Base-by-base conservation (phyloP, 2,797 vertebrate species). In the Hoplostethus mediterraneus region DNA sequence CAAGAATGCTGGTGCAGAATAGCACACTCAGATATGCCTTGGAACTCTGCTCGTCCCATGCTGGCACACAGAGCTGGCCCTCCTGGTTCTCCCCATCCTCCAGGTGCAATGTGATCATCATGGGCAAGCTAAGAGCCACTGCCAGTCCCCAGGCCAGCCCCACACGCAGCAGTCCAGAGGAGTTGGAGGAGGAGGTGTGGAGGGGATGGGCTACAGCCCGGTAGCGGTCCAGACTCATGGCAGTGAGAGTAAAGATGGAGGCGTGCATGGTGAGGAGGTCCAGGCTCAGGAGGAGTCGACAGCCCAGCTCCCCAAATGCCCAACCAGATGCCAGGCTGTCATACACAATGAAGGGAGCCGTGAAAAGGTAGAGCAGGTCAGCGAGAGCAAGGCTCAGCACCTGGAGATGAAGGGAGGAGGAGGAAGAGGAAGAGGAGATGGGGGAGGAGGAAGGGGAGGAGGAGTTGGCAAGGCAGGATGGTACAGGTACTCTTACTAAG, bases 201-300 rank as follows among this genome's bases (percentile, higher is more conserved):
- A 97, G 90, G 0, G 96, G 96, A 17, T 87, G 91, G 0, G 94
- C 94, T 42, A 97, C 95, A 0, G 96, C 96, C 0, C 94, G 87
- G 82, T 95, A 97, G 14, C 96, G 93, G 81, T 96, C 95, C 70
- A 95, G 87, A 40, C 96, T 96, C 95, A 97, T 96, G 66, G 94
- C 92, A 0, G 95, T 95, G 56, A 97, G 94, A 25, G 95, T 95
- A 82, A 97, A 97, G 88, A 96, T 96, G 90, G 95, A 95, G 78
- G 96, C 95, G 5, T 96, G 96, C 96, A 97, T 96, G 53, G 96
- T 96, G 79, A 96, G 94, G 56, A 97, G 94, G 85, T 97, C 96
- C 66, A 97, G 89, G 80, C 95, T 95, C 67, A 97, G 90, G 40
- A 97, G 93, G 38, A 96, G 91, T 33, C 95, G 92, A 56, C 96